A percentile compares a stretch with the other conserved stretches of the same genome.
Conservation (phyloP, 2,797 vertebrate genomes). For the Xenentodon cancila region DNA sequence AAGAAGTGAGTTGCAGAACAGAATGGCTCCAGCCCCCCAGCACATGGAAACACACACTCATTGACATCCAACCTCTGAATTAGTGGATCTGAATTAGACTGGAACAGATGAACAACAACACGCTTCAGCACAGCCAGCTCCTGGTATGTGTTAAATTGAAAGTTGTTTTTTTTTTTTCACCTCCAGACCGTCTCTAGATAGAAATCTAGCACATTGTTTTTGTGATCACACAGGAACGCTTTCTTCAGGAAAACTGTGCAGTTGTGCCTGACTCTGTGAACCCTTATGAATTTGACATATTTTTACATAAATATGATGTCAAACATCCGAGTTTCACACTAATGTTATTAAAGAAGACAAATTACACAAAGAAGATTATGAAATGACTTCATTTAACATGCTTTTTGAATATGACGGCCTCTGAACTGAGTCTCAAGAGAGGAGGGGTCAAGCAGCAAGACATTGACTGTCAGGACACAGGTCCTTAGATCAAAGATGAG, state of each 20-base stretch:
- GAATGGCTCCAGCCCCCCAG: not conserved
- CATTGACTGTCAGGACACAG: not conserved
- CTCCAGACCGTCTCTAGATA: constrained; percentile 17
- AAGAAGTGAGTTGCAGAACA: not conserved
- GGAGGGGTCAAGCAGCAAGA: not conserved
- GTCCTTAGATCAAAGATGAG: too few species aligned
- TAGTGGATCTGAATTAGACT: not conserved
- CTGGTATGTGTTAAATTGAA: constrained; percentile 9
- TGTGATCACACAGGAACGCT: too few species aligned
- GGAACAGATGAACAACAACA: constrained; percentile 15
- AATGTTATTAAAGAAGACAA: too few species aligned
- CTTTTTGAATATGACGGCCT: not conserved
- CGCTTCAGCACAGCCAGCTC: constrained; percentile 1
- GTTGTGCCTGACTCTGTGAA: too few species aligned
- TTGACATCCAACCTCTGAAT: too few species aligned
- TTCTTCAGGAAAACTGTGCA: too few species aligned
- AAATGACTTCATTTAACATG: too few species aligned
- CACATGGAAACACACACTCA: constrained; percentile 5
- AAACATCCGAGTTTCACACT: not conserved
- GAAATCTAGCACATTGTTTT: not conserved
- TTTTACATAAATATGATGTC: too few species aligned
- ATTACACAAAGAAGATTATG: too few species aligned
- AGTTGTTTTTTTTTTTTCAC: constrained; percentile 1
- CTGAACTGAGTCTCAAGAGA: not conserved
- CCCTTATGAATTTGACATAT: not conserved